These are phyloP conservation scores for Chanos chanos DNA, from an alignment of 2,797 vertebrate species.

Conservation along the genomic window DNA sequence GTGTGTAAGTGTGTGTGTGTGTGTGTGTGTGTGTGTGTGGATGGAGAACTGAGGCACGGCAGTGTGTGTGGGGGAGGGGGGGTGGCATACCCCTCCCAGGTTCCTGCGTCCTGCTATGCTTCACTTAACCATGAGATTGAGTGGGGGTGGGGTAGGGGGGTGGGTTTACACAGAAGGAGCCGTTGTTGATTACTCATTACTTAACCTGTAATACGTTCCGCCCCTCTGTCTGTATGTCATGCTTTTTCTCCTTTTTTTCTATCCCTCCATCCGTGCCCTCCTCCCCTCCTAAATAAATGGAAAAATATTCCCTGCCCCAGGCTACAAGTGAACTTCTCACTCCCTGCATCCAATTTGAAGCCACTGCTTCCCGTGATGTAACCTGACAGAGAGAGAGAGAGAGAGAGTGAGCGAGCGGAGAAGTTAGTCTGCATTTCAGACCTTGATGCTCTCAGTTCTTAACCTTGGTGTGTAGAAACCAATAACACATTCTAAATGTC, in stretches of 20 bases:
- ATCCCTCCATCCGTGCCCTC: constrained; percentile 33
- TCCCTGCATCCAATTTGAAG: constrained; percentile 81
- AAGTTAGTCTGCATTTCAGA: constrained; percentile 48
- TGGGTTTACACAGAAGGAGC: constrained; percentile 59
- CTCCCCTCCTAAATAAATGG: constrained; percentile 72
- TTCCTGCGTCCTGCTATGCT: constrained; percentile 39
- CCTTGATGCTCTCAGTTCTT: constrained; percentile 69
- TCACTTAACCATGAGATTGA: constrained; percentile 70
- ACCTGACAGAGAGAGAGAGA: constrained; percentile 44
- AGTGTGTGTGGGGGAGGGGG: constrained; percentile 43
- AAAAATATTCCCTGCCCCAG: constrained; percentile 80
- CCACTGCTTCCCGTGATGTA: constrained; percentile 70
- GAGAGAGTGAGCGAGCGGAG: neutral
- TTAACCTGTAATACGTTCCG: constrained; percentile 76
- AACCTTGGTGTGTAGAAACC: constrained; percentile 72
- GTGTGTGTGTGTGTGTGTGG: neutral
- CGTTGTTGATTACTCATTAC: constrained; percentile 78
- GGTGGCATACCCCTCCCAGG: neutral
- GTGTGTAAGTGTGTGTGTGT: neutral
- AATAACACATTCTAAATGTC: constrained; percentile 76
- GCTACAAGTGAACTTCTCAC: constrained; percentile 81
- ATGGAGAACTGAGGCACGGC: constrained; percentile 46
- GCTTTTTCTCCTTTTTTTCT: constrained; percentile 25
- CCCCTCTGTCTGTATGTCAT: constrained; percentile 62
- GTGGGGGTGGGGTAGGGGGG: constrained; percentile 41